A percentile compares a stretch with the other conserved stretches of the same genome.
Evolutionary conservation across 2,113 vertebrate genomes (phyloP).

Genomic region (Pantherophis guttatus): DNA sequence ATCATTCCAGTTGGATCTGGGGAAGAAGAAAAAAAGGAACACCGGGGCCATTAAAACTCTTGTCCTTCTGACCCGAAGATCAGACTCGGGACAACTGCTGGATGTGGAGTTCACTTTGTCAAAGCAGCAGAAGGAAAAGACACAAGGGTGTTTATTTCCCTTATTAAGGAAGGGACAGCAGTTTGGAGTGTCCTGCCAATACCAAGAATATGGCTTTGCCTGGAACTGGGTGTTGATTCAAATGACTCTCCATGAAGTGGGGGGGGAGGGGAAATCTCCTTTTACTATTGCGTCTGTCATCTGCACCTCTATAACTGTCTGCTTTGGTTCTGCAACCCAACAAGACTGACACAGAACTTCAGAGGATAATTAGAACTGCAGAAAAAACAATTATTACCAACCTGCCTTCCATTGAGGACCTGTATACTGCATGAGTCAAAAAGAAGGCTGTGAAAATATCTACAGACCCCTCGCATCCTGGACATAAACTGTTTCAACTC

Average conservation of each 20-base stretch:
- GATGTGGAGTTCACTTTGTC: conserved; percentile 43
- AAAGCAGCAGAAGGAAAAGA: conserved; percentile 43
- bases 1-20: neutral
- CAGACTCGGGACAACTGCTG: conserved; percentile 34
- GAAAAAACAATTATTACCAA: too few species aligned
- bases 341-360: too few species aligned
- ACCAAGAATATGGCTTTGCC: conserved; percentile 16
- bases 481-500: too few species aligned
- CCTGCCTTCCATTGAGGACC: too few species aligned
- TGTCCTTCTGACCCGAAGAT: conserved; percentile 62
- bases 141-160: neutral
- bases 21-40: neutral
- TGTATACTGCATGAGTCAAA: too few species aligned
- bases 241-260: neutral
- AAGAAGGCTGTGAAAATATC: too few species aligned
- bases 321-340: too few species aligned
- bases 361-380: too few species aligned
- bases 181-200: neutral
- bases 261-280: too few species aligned
- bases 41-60: neutral
- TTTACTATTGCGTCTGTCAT: too few species aligned
- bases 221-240: neutral
- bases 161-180: conserved; percentile 14
- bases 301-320: too few species aligned
- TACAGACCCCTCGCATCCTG: too few species aligned